Evolutionary conservation across 1,140 invertebrate species (phyloP).

Genomic region (Euura lappo): DNA sequence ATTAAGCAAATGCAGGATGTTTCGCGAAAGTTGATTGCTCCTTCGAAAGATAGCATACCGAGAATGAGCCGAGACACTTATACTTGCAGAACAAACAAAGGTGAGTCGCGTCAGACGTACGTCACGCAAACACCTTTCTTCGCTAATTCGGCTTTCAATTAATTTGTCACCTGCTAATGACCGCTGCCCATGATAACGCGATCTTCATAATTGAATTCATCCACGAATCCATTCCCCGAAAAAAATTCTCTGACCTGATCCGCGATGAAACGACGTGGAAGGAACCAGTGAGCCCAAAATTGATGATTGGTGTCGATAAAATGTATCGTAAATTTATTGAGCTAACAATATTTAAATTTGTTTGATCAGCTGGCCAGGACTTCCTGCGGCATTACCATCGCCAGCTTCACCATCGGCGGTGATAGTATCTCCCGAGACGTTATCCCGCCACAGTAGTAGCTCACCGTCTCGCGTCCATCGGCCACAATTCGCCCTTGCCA

Average conservation of each 20-base stretch:
- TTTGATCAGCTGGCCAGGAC: constrained; percentile 53
- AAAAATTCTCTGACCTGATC: too few species aligned
- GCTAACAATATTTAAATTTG: background rate
- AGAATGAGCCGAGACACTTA: background rate
- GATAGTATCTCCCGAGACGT: constrained; percentile 76
- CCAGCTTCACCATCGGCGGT: constrained; percentile 73
- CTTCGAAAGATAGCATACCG: background rate
- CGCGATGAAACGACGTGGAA: too few species aligned
- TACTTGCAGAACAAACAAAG: background rate
- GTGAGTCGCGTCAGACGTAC: background rate
- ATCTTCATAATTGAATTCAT: too few species aligned
- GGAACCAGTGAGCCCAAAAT: too few species aligned
- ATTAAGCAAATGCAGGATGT: constrained; percentile 7
- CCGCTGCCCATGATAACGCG: too few species aligned
- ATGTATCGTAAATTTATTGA: too few species aligned
- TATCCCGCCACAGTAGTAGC: constrained; percentile 66
- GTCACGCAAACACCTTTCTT: background rate
- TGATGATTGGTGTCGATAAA: too few species aligned
- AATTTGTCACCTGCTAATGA: too few species aligned
- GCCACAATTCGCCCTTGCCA: constrained; percentile 51
- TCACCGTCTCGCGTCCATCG: constrained; percentile 50
- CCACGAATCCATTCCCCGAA: too few species aligned
- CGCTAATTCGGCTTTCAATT: too few species aligned
- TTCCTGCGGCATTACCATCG: constrained; percentile 65
- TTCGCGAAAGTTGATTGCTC: background rate